Base-by-base conservation (phyloP, 2,113 vertebrate species). In the Oplegnathus fasciatus region DNA sequence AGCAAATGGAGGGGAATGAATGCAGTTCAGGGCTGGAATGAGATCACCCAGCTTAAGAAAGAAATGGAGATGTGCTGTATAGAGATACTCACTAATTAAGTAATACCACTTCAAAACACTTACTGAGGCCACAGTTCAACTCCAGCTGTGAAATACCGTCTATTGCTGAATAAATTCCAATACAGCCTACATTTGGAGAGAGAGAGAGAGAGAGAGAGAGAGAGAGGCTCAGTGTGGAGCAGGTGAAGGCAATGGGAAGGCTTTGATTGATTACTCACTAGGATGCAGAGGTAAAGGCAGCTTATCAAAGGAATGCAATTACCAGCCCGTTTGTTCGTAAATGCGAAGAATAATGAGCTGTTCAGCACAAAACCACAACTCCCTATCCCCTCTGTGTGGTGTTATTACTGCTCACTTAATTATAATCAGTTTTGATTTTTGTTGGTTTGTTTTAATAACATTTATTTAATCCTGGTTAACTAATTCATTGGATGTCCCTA, bases 1-100 rank as follows among this genome's bases (percentile, higher is more conserved):
- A 55, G 81, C 48, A 81, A 88, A 87, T 80, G 57, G 82, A 76
- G 54, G 37, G 34, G 52, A 77, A 42, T 50, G 50, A 67, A 78
- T 14, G 66, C 30, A 54, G 75, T 32, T 48, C 17, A 37, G 24
- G n/a, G 18, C 61, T n/a, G 13, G 48, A 42, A 34, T 54, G 42
- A 80, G 48, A 73, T 78, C 65, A 46, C 15, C 1, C 1, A 22
- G 11, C 30, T 67, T 30, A 3, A 34, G 13, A 67, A 46, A 40
- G 15, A 64, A 60, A 65, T 30, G 24, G 50, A 46, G 14, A 52
- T 18, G 40, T 4, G 24, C 9, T 3, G 14, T 22, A 17, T 8
- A 1, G 4, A 75, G 46, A 48, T 9, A 24, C 32, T 42, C 9
- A 11, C 42, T 9, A 10, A 65, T 20, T 32, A 64, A 42, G 26